Evolutionary conservation across 2,797 vertebrate genomes (phyloP).

Genomic region (Danio aesculapii): DNA sequence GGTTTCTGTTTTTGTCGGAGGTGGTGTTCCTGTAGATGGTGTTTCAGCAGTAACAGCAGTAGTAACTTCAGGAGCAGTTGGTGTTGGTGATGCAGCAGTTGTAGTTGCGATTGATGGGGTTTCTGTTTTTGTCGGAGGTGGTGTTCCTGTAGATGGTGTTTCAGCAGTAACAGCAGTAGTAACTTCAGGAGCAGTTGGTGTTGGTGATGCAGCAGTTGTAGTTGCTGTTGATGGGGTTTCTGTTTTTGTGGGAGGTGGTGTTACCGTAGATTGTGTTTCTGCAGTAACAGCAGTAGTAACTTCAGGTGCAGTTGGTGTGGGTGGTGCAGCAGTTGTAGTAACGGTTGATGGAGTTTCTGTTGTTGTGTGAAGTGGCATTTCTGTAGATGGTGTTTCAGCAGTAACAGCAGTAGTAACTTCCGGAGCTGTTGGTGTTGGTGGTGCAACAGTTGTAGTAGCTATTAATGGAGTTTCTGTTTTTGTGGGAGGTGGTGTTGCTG

Average conservation of each 20-base stretch:
- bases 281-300: slow-evolving; percentile 3
- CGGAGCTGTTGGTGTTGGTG: background rate
- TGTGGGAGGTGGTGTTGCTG: too few relatives aligned
- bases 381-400: too few relatives aligned
- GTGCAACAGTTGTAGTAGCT: background rate
- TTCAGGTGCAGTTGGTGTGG: background rate
- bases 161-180: background rate
- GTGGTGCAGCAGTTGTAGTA: too few relatives aligned
- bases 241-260: background rate
- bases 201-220: background rate
- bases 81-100: background rate
- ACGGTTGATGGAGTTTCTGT: background rate
- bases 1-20: too few relatives aligned
- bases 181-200: background rate
- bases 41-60: too few relatives aligned
- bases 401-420: background rate
- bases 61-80: too few relatives aligned
- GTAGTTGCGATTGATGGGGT: background rate
- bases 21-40: too few relatives aligned
- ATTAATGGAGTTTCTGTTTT: too few relatives aligned
- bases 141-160: background rate
- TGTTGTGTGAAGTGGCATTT: too few relatives aligned
- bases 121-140: background rate
- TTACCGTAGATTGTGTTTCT: background rate
- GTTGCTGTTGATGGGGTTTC: background rate